phyloP scores from a whole-genome alignment of 2,113 vertebrate species.

The Lampris incognitus region DNA sequence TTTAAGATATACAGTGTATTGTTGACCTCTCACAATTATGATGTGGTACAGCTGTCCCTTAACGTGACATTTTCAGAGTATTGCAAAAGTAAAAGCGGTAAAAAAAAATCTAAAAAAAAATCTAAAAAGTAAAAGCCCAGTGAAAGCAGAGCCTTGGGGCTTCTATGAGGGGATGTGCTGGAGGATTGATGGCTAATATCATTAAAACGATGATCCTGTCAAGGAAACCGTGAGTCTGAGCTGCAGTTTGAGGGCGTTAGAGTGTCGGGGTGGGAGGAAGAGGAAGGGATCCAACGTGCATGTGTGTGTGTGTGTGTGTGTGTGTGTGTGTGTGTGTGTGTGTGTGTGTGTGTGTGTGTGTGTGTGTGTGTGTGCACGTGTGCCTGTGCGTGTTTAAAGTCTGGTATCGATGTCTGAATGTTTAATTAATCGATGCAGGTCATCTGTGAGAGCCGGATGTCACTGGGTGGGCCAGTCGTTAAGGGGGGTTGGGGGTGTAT shows the following conservation, averaged over 20 bases:
- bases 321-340: constrained; percentile 33
- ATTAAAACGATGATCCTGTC: constrained; percentile 71
- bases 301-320: constrained; percentile 2
- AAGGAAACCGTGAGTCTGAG: constrained; percentile 46
- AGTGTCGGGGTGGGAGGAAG: constrained; percentile 9
- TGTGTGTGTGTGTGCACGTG: constrained; percentile 29
- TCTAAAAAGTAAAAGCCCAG: background rate
- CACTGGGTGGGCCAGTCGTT: constrained; percentile 58
- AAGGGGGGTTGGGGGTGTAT: constrained; percentile 18
- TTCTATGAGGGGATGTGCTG: constrained; percentile 6
- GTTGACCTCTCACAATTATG: too few relatives aligned
- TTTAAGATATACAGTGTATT: too few relatives aligned
- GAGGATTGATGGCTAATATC: constrained; percentile 58
- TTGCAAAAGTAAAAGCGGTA: too few relatives aligned
- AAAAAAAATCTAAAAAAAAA: too few relatives aligned
- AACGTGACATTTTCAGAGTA: too few relatives aligned
- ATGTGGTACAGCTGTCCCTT: too few relatives aligned
- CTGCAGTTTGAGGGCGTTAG: constrained; percentile 46
- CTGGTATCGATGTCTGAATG: constrained; percentile 53
- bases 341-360: constrained; percentile 9
- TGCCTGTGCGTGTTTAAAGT: background rate
- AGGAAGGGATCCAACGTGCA: constrained; percentile 11
- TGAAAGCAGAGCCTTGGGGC: constrained; percentile 2
- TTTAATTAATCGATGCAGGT: constrained; percentile 75
- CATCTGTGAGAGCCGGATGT: constrained; percentile 60